Percentiles rank a stretch among this genome's conserved stretches.
Conservation (phyloP, 2,113 vertebrate genomes). For the Cacatua alba region DNA sequence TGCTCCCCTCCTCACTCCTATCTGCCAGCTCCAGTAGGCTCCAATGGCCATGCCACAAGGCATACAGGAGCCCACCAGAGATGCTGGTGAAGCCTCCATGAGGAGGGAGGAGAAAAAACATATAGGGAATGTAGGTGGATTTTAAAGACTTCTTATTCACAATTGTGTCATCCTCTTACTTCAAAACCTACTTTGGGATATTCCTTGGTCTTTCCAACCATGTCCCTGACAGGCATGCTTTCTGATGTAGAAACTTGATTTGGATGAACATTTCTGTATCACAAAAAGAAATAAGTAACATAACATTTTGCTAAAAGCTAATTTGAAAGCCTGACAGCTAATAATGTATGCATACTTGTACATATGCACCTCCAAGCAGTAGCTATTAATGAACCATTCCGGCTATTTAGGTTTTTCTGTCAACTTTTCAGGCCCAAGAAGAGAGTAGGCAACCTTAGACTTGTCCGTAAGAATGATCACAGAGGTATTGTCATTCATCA, state of each 20-base stretch:
- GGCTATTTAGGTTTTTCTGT: not conserved
- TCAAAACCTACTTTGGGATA: not conserved
- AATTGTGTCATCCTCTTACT: not conserved
- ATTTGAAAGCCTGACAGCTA: not conserved
- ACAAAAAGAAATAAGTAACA: not conserved
- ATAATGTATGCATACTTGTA: not conserved
- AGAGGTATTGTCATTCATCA: not conserved
- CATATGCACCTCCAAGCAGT: not conserved
- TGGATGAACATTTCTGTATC: not conserved
- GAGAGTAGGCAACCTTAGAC: not conserved
- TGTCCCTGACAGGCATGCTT: not conserved
- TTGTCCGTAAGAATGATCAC: not conserved
- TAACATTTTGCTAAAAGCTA: not conserved
- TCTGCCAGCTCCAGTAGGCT: not conserved
- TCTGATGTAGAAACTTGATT: not conserved
- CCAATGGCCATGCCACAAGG: not conserved
- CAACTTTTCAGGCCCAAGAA: not conserved
- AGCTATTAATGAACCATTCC: not conserved
- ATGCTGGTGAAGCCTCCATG: not conserved
- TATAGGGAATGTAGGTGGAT: not conserved
- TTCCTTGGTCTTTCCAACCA: not conserved
- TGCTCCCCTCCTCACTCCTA: not conserved
- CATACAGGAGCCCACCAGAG: not conserved
- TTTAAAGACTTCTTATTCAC: not conserved
- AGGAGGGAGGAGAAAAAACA: not conserved